Conservation (phyloP, 2,113 vertebrate genomes). For the Triplophysa siluroides region DNA sequence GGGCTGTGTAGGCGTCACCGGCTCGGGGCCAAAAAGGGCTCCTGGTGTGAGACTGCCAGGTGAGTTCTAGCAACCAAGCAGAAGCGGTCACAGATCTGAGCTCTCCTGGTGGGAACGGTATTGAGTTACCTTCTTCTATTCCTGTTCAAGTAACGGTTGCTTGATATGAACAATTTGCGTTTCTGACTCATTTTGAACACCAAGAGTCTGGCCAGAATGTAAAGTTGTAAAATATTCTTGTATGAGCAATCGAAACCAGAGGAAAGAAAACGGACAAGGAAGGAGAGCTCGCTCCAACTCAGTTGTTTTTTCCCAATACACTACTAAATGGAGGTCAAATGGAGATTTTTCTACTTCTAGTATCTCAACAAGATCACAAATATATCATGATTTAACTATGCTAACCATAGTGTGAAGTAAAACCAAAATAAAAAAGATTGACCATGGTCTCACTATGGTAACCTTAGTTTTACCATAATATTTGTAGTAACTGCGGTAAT, state of each 20-base stretch:
- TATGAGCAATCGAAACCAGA: too few relatives aligned
- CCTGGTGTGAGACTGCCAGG: slow-evolving; percentile 19
- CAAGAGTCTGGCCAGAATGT: neutral
- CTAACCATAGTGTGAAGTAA: too few relatives aligned
- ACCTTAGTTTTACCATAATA: too few relatives aligned
- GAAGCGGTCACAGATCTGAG: slow-evolving; percentile 22
- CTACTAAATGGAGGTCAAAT: too few relatives aligned
- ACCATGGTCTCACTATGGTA: too few relatives aligned
- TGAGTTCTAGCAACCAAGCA: slow-evolving; percentile 7
- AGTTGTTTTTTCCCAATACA: too few relatives aligned
- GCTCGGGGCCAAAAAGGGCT: slow-evolving; percentile 12
- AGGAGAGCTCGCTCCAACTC: neutral
- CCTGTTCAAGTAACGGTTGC: neutral
- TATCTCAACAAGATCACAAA: too few relatives aligned
- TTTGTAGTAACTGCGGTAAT: too few relatives aligned
- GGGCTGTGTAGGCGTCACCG: neutral
- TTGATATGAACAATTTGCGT: neutral
- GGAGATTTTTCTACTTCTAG: too few relatives aligned
- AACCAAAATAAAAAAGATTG: too few relatives aligned
- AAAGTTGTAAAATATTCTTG: neutral
- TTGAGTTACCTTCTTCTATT: slow-evolving; percentile 1
- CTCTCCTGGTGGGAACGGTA: slow-evolving; percentile 26
- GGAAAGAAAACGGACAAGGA: neutral
- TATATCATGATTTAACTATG: too few relatives aligned
- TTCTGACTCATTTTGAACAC: neutral